phyloP scores from a whole-genome alignment of 2,797 vertebrate species.

The Hapalemur alaotrensis region DNA sequence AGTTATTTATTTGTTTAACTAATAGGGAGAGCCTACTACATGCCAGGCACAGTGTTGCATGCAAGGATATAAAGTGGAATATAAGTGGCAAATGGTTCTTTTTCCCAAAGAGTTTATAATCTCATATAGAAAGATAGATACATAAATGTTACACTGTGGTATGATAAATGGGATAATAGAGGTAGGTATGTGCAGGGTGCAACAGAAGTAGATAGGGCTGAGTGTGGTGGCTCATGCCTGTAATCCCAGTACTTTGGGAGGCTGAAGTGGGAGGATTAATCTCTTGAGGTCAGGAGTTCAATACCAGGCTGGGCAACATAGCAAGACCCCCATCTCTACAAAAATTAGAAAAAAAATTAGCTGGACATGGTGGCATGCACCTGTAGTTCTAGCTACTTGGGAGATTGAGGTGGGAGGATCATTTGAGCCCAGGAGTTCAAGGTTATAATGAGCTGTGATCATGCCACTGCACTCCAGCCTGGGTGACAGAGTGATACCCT shows the following conservation, averaged over 20 bases:
- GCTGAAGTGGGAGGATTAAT: not conserved
- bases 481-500: not conserved
- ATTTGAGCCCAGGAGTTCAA: not conserved
- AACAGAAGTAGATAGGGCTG: not conserved
- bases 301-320: not conserved
- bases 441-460: not conserved
- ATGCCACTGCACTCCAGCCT: not conserved
- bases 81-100: not conserved
- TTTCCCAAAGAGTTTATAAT: slow-evolving; percentile 12
- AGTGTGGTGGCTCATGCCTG: not conserved
- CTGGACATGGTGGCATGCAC: not conserved
- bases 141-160: not conserved
- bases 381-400: not conserved
- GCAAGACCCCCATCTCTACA: not conserved
- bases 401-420: not conserved
- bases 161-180: not conserved
- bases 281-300: not conserved
- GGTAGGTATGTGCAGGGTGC: not conserved
- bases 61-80: not conserved
- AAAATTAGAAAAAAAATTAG: not conserved
- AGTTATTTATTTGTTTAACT: not conserved
- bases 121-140: not conserved
- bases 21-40: not conserved
- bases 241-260: not conserved
- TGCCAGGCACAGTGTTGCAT: not conserved